phyloP scores from a whole-genome alignment of 2,888 invertebrate species.

The Heliconius aoede region DNA sequence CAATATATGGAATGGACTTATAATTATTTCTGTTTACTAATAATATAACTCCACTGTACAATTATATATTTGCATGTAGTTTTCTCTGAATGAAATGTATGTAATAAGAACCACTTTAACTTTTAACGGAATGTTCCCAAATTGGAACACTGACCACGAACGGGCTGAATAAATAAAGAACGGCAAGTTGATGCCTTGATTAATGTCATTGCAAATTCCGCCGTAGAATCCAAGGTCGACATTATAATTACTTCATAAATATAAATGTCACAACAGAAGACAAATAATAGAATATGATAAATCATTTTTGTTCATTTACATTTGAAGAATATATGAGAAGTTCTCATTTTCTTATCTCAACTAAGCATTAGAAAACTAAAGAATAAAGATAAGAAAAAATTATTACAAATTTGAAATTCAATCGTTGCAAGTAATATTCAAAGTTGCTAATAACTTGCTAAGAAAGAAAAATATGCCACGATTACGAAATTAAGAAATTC shows the following conservation, averaged over 20 bases:
- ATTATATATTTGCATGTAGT: no score
- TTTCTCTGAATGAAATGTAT: no score
- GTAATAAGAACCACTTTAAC: no score
- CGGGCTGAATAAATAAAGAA: not conserved
- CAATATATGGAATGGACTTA: no score
- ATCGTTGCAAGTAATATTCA: not conserved
- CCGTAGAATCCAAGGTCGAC: not conserved
- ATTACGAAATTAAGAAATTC: slow-evolving; percentile 5
- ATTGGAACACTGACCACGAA: no score
- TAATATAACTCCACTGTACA: no score
- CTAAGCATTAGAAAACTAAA: not conserved
- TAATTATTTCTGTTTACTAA: no score
- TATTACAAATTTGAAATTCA: not conserved
- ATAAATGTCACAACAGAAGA: not conserved
- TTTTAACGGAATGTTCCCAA: no score
- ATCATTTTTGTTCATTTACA: not conserved
- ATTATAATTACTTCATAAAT: not conserved
- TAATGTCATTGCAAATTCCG: not conserved
- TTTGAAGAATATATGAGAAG: no score
- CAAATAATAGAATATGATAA: not conserved
- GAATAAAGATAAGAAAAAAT: no score
- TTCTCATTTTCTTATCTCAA: not conserved
- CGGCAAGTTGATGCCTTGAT: not conserved
- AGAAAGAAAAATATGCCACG: slow-evolving; percentile 4
- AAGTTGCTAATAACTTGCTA: slow-evolving; percentile 14